Percentiles rank a stretch among this genome's conserved stretches.
phyloP scores from a whole-genome alignment of 2,113 vertebrate species.

The Turnix velox region DNA sequence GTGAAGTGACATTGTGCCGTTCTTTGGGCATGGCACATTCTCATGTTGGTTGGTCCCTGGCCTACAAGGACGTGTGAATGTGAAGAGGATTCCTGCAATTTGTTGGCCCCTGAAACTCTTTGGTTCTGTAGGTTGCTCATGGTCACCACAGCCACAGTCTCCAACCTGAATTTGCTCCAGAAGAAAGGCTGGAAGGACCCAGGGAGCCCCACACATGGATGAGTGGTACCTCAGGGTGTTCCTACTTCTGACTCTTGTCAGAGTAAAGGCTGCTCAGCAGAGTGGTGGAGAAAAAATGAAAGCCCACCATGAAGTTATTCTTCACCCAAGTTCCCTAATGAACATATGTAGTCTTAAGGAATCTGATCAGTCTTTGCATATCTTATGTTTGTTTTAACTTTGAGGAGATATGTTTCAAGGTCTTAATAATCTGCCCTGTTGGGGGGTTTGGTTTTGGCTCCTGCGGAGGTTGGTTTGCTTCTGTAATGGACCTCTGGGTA shows the following conservation, averaged over 20 bases:
- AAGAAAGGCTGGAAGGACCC: background rate
- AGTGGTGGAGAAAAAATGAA: too few relatives aligned
- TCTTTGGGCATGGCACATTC: rapidly evolving
- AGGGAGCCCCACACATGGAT: background rate
- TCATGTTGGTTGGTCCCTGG: background rate
- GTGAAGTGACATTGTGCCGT: rapidly evolving
- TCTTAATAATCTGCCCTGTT: background rate
- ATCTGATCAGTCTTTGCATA: background rate
- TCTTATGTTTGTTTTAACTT: background rate
- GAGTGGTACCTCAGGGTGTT: background rate
- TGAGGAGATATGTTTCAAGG: background rate
- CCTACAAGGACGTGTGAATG: background rate
- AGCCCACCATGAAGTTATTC: background rate
- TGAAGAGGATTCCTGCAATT: background rate
- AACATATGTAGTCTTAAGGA: background rate
- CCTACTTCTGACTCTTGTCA: background rate
- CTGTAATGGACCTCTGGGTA: background rate
- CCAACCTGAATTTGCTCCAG: background rate
- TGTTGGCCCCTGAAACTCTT: background rate
- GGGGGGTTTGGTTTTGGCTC: background rate
- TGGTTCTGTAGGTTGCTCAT: background rate
- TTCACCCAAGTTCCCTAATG: background rate
- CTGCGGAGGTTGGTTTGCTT: background rate
- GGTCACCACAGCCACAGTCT: background rate
- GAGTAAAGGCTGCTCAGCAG: background rate